Evolutionary conservation across 2,797 vertebrate species (phyloP), one percentile per base, ranked within the genome.

Genomic region (Podarcis siculus): DNA sequence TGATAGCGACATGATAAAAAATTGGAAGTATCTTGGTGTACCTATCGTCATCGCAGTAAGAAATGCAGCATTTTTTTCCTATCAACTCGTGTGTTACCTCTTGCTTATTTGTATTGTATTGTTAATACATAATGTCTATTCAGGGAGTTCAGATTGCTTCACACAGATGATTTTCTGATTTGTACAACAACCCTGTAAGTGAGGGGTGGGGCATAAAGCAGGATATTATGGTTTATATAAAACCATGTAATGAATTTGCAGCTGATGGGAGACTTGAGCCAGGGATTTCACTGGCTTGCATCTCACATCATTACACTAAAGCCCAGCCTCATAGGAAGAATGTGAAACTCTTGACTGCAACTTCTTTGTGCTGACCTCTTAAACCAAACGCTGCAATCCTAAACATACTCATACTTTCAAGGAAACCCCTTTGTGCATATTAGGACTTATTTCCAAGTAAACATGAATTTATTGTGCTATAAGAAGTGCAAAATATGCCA

Each of bases 21-120:
- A 99, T 95, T 99, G 99, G 99, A 98, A 97, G 93, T 97, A 98
- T 85, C 97, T 99, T 86, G 98, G 98, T 9, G 98, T 99, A 87
- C 97, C 98, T 58, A 97, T 99, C 91, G 97, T 98, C 12, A 83
- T 92, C 87, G 94, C 94, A 85, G 95, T 96, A 96, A 97, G 97
- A 92, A 93, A 87, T 5, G 69, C 25, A 90, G 79, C 4, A 15
- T 90, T 91, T 76, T 55, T 39, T 87, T 85, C 78, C 79, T 30
- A 13, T 58, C 42, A 67, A 4, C 42, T 69, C 19, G n/a, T 73
- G n/a, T 35, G 10, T 2, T 76, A 4, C 58, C n/a, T 87, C 13
- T 91, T 49, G 37, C 37, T 84, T 89, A 7, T 55, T 61, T 55
- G 75, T 75, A 49, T 45, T 71, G 21, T 35, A 75, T 2, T 64